phyloP scores from a whole-genome alignment of 37 sponge, comb jelly and placozoan species.

The Geodia barretti region DNA sequence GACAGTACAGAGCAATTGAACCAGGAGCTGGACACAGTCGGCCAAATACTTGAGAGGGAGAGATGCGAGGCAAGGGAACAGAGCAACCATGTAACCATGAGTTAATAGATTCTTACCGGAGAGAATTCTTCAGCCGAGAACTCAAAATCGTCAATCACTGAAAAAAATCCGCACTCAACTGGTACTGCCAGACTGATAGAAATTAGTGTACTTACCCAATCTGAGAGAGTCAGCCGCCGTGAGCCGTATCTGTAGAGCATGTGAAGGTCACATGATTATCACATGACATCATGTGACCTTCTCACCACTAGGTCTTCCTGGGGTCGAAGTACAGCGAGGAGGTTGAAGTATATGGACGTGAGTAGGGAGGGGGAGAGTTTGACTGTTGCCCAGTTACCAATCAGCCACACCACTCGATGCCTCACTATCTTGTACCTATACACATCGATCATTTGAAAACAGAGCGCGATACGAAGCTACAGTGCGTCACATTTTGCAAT shows the following conservation, averaged over 20 bases:
- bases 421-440: constrained; percentile 74
- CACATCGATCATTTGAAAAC: too few species aligned
- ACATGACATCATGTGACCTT: not conserved
- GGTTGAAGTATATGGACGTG: constrained; percentile 62
- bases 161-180: too few species aligned
- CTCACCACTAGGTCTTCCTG: constrained; percentile 76
- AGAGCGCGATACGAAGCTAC: too few species aligned
- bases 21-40: constrained; percentile 27
- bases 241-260: constrained; percentile 57
- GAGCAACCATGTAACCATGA: too few species aligned
- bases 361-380: constrained; percentile 72
- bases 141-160: constrained; percentile 69
- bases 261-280: not conserved
- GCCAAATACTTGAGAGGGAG: constrained; percentile 68
- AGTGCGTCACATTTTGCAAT: not conserved
- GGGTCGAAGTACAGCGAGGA: constrained; percentile 52
- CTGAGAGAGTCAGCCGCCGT: constrained; percentile 52
- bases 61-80: too few species aligned
- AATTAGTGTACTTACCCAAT: constrained; percentile 1
- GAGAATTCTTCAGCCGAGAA: constrained; percentile 59
- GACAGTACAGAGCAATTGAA: constrained; percentile 54
- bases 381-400: constrained; percentile 81
- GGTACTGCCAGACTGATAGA: not conserved
- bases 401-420: constrained; percentile 77
- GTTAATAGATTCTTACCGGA: constrained; percentile 59